Conservation (phyloP, 2,888 invertebrate genomes). For the Xylocampa areola region DNA sequence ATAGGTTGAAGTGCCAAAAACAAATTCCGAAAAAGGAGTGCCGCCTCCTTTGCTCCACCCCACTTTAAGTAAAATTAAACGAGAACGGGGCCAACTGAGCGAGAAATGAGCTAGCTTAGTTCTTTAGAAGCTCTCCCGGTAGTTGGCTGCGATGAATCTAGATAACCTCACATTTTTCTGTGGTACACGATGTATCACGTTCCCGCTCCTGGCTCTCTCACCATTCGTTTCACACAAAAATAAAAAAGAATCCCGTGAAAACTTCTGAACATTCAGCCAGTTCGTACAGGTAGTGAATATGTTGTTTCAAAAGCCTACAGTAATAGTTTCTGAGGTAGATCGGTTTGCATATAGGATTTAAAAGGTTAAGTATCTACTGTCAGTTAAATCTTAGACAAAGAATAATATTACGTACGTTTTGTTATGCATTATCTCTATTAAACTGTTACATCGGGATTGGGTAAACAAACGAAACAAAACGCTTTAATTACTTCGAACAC, state of each 20-base stretch:
- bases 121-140: conserved; percentile 41
- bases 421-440: too few species aligned
- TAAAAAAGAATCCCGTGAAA: conserved; percentile 21
- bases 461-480: not conserved
- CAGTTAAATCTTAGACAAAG: too few species aligned
- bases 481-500: not conserved
- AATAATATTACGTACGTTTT: too few species aligned
- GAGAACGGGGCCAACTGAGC: conserved; percentile 30
- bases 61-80: conserved; percentile 21
- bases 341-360: conserved; percentile 3
- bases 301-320: not conserved
- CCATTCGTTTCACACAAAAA: conserved; percentile 13
- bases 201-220: conserved; percentile 13
- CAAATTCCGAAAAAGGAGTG: too few species aligned
- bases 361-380: conserved; percentile 20
- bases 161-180: conserved; percentile 63
- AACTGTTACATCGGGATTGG: too few species aligned
- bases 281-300: conserved; percentile 8
- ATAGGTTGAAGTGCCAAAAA: too few species aligned
- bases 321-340: conserved; percentile 6
- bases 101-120: conserved; percentile 64
- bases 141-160: conserved; percentile 57
- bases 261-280: conserved; percentile 10
- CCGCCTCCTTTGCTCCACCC: not conserved
- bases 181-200: conserved; percentile 39